Evolutionary conservation across 2,113 vertebrate genomes (phyloP).

Genomic region (Gopherus flavomarginatus): DNA sequence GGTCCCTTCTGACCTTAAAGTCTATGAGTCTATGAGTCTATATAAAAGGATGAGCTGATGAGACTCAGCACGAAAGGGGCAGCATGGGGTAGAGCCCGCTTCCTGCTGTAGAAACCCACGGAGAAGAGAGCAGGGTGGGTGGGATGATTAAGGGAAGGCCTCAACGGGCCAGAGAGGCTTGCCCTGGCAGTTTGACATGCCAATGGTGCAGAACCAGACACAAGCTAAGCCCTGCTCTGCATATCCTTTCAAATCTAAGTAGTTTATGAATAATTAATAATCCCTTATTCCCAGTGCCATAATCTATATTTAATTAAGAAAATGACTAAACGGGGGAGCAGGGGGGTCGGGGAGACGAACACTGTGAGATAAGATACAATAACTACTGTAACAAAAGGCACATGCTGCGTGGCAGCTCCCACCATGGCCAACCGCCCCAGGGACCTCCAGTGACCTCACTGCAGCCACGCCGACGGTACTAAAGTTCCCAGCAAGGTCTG

Average conservation of each 20-base stretch:
- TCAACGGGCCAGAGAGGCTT: background rate
- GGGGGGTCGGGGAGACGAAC: background rate
- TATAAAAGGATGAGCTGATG: background rate
- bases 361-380: background rate
- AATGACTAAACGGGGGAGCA: constrained; percentile 58
- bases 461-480: background rate
- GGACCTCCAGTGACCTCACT: background rate
- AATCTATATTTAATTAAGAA: constrained; percentile 72
- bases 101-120: fast-evolving
- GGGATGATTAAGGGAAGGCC: background rate
- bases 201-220: background rate
- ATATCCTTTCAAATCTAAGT: constrained; percentile 45
- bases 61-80: background rate
- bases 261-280: constrained; percentile 66
- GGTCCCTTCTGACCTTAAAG: too few relatives aligned
- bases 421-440: fast-evolving
- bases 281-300: constrained; percentile 45
- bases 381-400: background rate
- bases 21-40: too few relatives aligned
- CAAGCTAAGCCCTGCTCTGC: constrained; percentile 31
- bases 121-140: background rate
- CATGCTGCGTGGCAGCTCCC: background rate
- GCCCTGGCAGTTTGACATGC: background rate
- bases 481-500: background rate
- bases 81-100: background rate